Evolutionary conservation across 2,888 invertebrate species (phyloP).

Genomic region (Pyrrhosoma nymphula): DNA sequence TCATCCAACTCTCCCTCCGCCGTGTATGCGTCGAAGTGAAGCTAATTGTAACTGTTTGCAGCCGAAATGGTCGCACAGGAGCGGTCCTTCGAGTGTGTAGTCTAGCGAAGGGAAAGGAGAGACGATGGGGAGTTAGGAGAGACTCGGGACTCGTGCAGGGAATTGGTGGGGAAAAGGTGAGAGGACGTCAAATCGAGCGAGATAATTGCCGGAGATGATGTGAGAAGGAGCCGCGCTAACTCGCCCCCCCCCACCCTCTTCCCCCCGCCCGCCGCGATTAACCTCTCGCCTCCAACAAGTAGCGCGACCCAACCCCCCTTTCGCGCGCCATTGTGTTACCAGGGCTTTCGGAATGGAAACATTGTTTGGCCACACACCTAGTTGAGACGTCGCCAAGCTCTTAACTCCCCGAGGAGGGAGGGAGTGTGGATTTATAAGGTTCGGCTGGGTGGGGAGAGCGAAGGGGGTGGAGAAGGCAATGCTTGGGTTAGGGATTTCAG

Average conservation of each 20-base stretch:
- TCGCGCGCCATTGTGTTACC: neutral
- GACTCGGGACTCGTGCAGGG: neutral
- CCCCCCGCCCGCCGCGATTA: neutral
- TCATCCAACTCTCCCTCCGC: too few relatives aligned
- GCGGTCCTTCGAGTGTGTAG: too few relatives aligned
- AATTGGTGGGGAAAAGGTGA: neutral
- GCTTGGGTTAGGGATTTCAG: too few relatives aligned
- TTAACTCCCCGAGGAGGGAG: neutral
- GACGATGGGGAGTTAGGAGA: too few relatives aligned
- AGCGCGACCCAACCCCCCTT: too few relatives aligned
- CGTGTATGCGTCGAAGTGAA: too few relatives aligned
- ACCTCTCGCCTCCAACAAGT: conserved; percentile 19
- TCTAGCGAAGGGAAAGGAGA: too few relatives aligned
- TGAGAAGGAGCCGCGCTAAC: conserved; percentile 20
- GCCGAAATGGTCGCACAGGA: too few relatives aligned
- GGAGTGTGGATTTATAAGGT: neutral
- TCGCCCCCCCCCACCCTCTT: neutral
- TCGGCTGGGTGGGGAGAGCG: neutral
- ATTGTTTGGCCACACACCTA: conserved; percentile 42
- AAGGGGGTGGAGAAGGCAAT: too few relatives aligned
- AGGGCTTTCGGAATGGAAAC: neutral
- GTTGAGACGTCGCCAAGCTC: conserved; percentile 13
- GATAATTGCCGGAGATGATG: conserved; percentile 38
- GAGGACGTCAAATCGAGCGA: neutral
- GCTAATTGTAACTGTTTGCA: too few relatives aligned